Evolutionary conservation across 2,888 invertebrate genomes (phyloP).

Genomic region (Scaptomyza parva): DNA sequence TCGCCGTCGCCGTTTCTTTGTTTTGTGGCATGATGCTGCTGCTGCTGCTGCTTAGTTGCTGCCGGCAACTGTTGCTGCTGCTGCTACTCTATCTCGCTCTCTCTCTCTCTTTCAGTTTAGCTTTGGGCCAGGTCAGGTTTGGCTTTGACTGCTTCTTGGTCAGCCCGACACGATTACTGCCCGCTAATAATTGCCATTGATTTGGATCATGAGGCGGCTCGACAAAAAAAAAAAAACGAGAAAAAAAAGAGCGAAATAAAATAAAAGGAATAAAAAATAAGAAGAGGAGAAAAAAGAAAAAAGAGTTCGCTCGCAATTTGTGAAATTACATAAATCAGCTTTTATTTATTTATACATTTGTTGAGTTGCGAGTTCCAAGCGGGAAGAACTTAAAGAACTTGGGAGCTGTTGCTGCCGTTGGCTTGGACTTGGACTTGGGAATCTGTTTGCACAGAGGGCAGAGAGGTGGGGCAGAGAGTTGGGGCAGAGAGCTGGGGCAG

Average conservation of each 20-base stretch:
- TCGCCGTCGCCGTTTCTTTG: constrained; percentile 55
- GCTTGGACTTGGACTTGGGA: background rate
- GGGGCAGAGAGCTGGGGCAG: too few relatives aligned
- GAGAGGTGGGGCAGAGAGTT: too few relatives aligned
- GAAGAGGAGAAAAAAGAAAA: background rate
- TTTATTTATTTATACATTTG: constrained; percentile 77
- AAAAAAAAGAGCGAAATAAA: constrained; percentile 2
- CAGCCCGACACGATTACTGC: constrained; percentile 71
- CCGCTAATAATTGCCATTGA: constrained; percentile 79
- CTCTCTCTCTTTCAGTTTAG: constrained; percentile 17
- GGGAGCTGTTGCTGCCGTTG: constrained; percentile 3
- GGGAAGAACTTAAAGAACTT: constrained; percentile 15
- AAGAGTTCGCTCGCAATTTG: constrained; percentile 74
- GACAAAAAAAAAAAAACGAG: constrained; percentile 27
- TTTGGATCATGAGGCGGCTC: constrained; percentile 61
- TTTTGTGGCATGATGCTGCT: constrained; percentile 50
- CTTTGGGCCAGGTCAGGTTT: constrained; percentile 61
- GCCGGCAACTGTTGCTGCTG: constrained; percentile 13
- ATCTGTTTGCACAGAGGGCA: constrained; percentile 19
- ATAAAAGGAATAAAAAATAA: constrained; percentile 18
- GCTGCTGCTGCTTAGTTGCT: constrained; percentile 8
- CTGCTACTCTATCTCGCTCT: constrained; percentile 4
- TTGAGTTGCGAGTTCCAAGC: constrained; percentile 60
- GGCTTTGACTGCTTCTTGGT: constrained; percentile 41
- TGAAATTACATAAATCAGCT: constrained; percentile 82